Percentiles rank a stretch among this genome's conserved stretches.
These are phyloP conservation scores for Eristalis arbustorum DNA, from an alignment of 2,888 invertebrate genomes.

Conservation along the genomic window DNA sequence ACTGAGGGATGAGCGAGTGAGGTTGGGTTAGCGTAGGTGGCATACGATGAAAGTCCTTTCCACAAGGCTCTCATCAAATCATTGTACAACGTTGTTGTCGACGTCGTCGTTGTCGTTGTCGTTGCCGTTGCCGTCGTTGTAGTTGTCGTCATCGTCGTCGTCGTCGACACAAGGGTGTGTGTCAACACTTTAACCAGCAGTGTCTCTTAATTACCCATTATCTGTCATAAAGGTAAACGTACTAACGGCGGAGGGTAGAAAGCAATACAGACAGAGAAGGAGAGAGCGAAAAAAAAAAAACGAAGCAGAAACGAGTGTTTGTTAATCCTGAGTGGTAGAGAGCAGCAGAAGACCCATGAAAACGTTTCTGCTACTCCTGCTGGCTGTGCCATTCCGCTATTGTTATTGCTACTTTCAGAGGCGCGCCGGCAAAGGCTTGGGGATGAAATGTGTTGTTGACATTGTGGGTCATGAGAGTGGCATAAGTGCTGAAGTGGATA, in stretches of 20 bases:
- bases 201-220: conserved; percentile 71
- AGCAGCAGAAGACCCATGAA: conserved; percentile 23
- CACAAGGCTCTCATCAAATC: conserved; percentile 48
- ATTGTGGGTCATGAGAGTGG: conserved; percentile 62
- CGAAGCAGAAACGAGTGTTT: conserved; percentile 34
- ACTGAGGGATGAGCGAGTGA: not conserved
- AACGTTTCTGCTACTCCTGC: conserved; percentile 51
- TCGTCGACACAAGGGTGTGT: conserved; percentile 64
- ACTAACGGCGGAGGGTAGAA: conserved; percentile 49
- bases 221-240: conserved; percentile 71
- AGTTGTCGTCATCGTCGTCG: conserved; percentile 35
- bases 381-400: conserved; percentile 18
- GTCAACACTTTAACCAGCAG: conserved; percentile 70
- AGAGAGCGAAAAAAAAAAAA: not conserved
- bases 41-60: conserved; percentile 20
- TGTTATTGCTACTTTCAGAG: conserved; percentile 35
- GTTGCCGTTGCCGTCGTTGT: not conserved
- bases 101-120: not conserved
- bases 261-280: not conserved
- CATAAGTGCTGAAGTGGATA: conserved; percentile 53
- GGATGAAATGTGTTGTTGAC: conserved; percentile 61
- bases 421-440: not conserved
- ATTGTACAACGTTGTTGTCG: conserved; percentile 47
- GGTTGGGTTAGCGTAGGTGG: conserved; percentile 19
- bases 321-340: conserved; percentile 55